Evolutionary conservation across 2,888 invertebrate species (phyloP), one percentile per base, ranked within the genome.

Genomic region (Cataglyphis altisquamis): DNA sequence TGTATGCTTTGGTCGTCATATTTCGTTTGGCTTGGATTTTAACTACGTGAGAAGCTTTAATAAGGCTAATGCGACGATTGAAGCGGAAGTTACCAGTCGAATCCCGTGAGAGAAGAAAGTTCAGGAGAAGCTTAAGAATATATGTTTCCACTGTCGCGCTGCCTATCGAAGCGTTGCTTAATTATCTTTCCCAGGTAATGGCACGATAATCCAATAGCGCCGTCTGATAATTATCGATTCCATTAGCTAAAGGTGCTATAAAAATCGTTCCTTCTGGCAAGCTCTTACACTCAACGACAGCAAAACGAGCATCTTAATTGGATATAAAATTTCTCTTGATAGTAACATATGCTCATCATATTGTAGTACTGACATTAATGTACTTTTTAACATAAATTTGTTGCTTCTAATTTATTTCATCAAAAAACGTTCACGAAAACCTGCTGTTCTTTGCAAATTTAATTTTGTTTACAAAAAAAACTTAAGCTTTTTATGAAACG

Each of bases 221-320:
- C 84, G 82, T 84, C 72, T 83, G 73, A 84, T 87, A 75, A 83
- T 90, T 91, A 91, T 92, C 91, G 90, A 92, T 93, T 93, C 93
- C 91, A 94, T 94, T 93, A 93, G 92, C 91, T 92, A 91, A 94
- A 85, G 91, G 92, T 86, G 84, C 89, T 91, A 90, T 94, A 93
- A 94, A 93, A 93, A 89, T 91, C 88, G 73, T 83, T 45, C 83
- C 41, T 39, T 73, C 63, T 55, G 64, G 57, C 57, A 57, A 41
- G 41, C 12, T 29, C 60, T 74, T 29, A 60, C 41, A 60, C 39
- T 52, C 29, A 25, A 25, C 25, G 62, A 52, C n/a, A 32, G 21
- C 41, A 67, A 70, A 57, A 55, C 29, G 72, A 45, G 12, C 60
- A 57, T 41, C 36, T 15, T 78, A 80, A 72, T 67, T 41, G 10